These are phyloP conservation scores for Lacanobia oleracea DNA, from an alignment of 2,888 invertebrate species.

Conservation along the genomic window DNA sequence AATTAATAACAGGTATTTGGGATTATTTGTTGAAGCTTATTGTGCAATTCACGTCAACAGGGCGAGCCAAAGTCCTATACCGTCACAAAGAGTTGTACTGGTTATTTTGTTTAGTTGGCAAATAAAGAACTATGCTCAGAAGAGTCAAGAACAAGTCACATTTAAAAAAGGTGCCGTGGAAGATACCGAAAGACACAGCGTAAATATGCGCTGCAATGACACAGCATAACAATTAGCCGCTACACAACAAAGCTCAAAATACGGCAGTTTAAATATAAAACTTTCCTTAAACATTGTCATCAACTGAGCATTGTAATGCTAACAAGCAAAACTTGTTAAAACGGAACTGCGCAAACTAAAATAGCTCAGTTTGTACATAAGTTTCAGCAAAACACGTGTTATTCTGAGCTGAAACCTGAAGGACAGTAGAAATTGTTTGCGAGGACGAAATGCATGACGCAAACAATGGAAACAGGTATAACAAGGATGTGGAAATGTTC, in stretches of 20 bases:
- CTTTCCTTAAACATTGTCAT: constrained; percentile 34
- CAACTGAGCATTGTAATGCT: constrained; percentile 39
- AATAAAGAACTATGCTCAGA: neutral
- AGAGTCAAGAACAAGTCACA: neutral
- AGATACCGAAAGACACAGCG: neutral
- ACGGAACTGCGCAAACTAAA: constrained; percentile 57
- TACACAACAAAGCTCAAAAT: constrained; percentile 10
- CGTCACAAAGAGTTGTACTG: neutral
- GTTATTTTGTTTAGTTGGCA: neutral
- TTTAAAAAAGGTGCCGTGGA: neutral
- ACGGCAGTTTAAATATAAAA: constrained; percentile 23
- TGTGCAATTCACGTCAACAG: neutral
- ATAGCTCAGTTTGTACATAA: constrained; percentile 50
- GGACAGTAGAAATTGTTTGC: constrained; percentile 64
- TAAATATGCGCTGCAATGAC: neutral
- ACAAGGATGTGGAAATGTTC: constrained; percentile 68
- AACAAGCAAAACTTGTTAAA: constrained; percentile 55
- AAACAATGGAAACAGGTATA: constrained; percentile 62
- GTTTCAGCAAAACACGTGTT: constrained; percentile 55
- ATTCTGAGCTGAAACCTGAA: constrained; percentile 53
- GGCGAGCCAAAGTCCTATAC: neutral
- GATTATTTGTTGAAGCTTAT: no score
- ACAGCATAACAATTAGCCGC: constrained; percentile 3
- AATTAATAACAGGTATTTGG: neutral
- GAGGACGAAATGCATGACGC: constrained; percentile 63